These are phyloP conservation scores for Catharus minimus DNA, from an alignment of 2,113 vertebrate species.

Conservation along the genomic window DNA sequence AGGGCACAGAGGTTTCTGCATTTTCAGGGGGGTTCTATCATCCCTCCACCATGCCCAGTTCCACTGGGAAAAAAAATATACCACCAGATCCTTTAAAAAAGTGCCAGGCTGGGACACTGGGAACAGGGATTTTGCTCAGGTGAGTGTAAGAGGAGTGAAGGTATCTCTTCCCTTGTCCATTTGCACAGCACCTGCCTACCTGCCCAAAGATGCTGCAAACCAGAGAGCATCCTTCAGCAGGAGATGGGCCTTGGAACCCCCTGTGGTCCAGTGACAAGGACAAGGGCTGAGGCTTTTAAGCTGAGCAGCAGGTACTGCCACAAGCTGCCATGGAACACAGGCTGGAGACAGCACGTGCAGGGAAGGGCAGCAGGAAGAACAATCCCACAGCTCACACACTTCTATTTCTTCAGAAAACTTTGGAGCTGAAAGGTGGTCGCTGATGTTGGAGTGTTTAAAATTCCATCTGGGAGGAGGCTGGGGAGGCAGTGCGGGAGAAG, in stretches of 20 bases:
- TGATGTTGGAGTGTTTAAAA: conserved; percentile 68
- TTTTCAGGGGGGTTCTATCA: not conserved
- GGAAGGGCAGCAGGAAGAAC: not conserved
- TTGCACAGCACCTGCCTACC: not conserved
- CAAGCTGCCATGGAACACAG: not conserved
- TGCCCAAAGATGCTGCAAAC: not conserved
- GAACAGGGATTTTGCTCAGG: not conserved
- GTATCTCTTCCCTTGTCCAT: not conserved
- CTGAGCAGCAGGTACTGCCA: not conserved
- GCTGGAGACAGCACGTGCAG: not conserved
- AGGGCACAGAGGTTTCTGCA: not conserved
- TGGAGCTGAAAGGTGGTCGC: conserved; percentile 42
- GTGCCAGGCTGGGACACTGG: fast-evolving
- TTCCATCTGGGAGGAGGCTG: conserved; percentile 56
- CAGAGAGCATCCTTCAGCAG: not conserved
- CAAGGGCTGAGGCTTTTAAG: not conserved
- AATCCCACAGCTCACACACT: not conserved
- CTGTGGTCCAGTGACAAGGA: not conserved
- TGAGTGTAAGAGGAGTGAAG: fast-evolving
- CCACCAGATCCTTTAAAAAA: not conserved
- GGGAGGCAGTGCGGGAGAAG: not conserved
- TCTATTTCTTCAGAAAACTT: conserved; percentile 46
- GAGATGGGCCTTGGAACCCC: not conserved
- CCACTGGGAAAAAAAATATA: not conserved
- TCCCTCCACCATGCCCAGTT: too few species aligned